Evolutionary conservation across 2,888 invertebrate genomes (phyloP), one percentile per base, ranked within the genome.

Genomic region (Tortricodes alternella): DNA sequence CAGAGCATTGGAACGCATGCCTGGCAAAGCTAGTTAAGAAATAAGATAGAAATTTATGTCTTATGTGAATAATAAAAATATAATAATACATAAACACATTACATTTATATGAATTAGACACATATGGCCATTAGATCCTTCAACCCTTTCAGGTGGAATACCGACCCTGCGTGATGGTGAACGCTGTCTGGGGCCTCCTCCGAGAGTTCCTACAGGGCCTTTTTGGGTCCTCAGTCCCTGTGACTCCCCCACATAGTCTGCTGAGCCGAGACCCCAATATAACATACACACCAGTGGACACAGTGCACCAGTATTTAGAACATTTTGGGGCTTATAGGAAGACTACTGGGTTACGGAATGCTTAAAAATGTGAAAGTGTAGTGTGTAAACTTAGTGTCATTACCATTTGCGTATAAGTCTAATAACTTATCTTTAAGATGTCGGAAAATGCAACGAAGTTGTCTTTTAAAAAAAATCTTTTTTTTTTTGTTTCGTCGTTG

Each of bases 241-340:
- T 94, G 60, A 92, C 94, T 4, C 27, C 27, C 27, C 27, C 27
- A 8, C 27, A 27, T n/a, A 27, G 27, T n/a, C 87, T 96, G 0
- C 88, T 95, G 74, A 93, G 92, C 66, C 92, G 94, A 61, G 94
- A 96, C 94, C 96, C 95, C 73, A 96, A 96, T 46, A 92, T 96
- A 9, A n/a, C 29, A 51, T 98, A 97, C 82, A 95, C 96, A 21
- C 97, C 98, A 0, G 94, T 97, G 66, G 98, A 98, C 78, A 98
- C 98, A 0, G 95, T 98, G 61, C 96, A 97, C 67, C 98, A 98
- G 78, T 98, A 98, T 78, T 91, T 98, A 73, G 98, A 98, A 84
- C 97, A 98, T 76, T 98, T 98, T 77, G 96, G 95, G 60, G 94
- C 95, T 53, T 97, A 96, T 71, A 93, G 97, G 55, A 98, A 98